Conservation (phyloP, 2,797 vertebrate species). For the Mionectes olivaceus region DNA sequence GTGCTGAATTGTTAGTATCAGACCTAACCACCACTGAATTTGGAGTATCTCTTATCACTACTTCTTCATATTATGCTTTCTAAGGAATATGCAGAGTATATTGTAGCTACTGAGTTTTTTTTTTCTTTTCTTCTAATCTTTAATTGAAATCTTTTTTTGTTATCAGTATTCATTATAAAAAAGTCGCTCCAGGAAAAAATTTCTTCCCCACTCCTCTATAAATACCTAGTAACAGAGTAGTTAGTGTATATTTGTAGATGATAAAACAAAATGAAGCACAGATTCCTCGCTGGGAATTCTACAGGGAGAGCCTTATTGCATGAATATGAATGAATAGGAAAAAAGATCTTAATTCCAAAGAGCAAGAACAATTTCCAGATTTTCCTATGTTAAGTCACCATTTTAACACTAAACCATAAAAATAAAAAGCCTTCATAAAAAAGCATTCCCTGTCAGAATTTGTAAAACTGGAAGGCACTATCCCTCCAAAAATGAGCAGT, state of each 20-base stretch:
- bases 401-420: neutral
- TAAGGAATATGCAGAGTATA: neutral
- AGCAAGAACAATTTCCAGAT: neutral
- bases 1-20: neutral
- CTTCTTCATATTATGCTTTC: neutral
- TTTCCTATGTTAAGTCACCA: neutral
- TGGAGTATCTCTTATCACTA: neutral
- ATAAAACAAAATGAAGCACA: neutral
- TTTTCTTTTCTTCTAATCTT: neutral
- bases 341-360: neutral
- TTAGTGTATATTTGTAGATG: neutral
- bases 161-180: neutral
- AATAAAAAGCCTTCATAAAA: neutral
- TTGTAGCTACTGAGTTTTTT: neutral
- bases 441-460: neutral
- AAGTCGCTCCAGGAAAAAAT: neutral
- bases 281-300: neutral
- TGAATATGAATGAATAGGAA: neutral
- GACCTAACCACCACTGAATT: neutral
- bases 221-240: neutral
- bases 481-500: neutral
- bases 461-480: neutral
- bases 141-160: slow-evolving; percentile 38
- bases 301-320: neutral
- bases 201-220: fast-evolving